Evolutionary conservation across 2,113 vertebrate genomes (phyloP).

Genomic region (Nyctibius bracteatus): DNA sequence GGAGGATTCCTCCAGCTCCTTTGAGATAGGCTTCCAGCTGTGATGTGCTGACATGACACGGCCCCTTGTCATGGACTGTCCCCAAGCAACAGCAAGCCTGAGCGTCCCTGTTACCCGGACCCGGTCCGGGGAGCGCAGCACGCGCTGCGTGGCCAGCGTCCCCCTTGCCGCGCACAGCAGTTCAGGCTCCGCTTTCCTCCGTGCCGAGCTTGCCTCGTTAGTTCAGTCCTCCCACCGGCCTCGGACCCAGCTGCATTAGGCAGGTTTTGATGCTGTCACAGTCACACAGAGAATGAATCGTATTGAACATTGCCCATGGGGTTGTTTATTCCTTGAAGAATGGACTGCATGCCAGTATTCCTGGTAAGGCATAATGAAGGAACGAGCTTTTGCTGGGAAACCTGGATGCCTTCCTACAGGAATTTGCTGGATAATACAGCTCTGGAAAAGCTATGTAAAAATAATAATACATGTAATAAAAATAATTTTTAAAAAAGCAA

Average conservation of each 20-base stretch:
- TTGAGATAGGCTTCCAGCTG: not conserved
- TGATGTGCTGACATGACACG: accelerated
- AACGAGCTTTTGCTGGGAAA: not conserved
- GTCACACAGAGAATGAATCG: constrained; percentile 25
- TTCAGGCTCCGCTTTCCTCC: not conserved
- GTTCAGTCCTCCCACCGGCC: not conserved
- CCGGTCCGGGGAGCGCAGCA: accelerated
- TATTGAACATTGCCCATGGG: not conserved
- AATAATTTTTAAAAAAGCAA: not conserved
- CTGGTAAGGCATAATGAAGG: not conserved
- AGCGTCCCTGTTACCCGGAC: not conserved
- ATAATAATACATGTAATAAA: not conserved
- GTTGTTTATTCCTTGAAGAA: constrained; percentile 23
- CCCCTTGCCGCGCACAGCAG: not conserved
- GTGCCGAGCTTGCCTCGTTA: not conserved
- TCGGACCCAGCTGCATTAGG: not conserved
- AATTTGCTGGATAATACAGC: not conserved
- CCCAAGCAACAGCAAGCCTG: not conserved
- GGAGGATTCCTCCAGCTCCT: not conserved
- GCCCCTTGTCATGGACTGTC: not conserved
- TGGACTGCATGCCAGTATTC: constrained; percentile 5
- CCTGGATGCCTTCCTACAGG: not conserved
- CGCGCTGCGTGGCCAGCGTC: accelerated
- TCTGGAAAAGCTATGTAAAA: not conserved
- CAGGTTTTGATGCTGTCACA: not conserved